phyloP scores from a whole-genome alignment of 2,113 vertebrate species.

The Calyptomena viridis region DNA sequence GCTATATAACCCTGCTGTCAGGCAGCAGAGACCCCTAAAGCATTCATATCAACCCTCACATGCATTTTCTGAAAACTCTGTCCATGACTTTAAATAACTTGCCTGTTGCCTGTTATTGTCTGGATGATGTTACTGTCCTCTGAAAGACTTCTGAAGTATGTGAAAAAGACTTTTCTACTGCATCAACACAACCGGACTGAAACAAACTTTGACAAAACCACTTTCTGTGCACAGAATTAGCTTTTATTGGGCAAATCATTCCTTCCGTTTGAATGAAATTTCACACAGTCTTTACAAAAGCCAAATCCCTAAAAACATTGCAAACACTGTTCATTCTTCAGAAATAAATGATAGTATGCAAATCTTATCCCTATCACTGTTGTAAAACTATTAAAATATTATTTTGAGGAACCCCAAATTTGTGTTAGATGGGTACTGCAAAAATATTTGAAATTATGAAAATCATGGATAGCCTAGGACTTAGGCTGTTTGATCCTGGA shows the following conservation, averaged over 20 bases:
- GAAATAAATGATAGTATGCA: background rate
- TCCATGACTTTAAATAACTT: background rate
- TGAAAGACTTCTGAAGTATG: background rate
- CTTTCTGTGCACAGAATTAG: background rate
- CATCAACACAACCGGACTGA: background rate
- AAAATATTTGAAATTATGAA: background rate
- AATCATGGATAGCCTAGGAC: background rate
- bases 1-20: background rate
- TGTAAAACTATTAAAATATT: background rate
- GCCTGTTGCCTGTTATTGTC: background rate
- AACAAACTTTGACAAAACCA: background rate
- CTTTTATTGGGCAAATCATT: background rate
- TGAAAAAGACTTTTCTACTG: background rate
- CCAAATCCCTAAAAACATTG: background rate
- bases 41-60: background rate
- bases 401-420: background rate
- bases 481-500: background rate
- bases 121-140: background rate
- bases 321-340: background rate
- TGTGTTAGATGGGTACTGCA: background rate
- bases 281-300: background rate
- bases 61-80: background rate
- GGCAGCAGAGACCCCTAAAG: background rate
- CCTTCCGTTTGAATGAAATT: background rate
- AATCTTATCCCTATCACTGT: background rate